These are phyloP conservation scores for zebrafish (Danio rerio) DNA, from an alignment of 2,113 vertebrate genomes.

Conservation along the genomic window GRCz12tu NC_133182.1:20816501-20817000, in stretches of 20 bases:
- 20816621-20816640: too few relatives aligned
- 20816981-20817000: not conserved
- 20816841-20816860: conserved; percentile 47
- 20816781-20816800: not conserved
- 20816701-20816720: too few relatives aligned
- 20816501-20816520: too few relatives aligned
- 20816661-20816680: too few relatives aligned
- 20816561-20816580: too few relatives aligned
- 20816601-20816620: too few relatives aligned
- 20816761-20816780: not conserved
- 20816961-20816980: not conserved
- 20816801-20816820: not conserved
- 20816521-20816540: too few relatives aligned
- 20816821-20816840: not conserved
- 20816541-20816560: not conserved
- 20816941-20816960: conserved; percentile 24
- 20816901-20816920: conserved; percentile 53
- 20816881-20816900: conserved; percentile 55
- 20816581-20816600: too few relatives aligned
- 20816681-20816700: too few relatives aligned
- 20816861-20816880: conserved; percentile 59
- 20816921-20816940: not conserved
- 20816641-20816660: too few relatives aligned
- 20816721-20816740: too few relatives aligned
- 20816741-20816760: not conserved